Conservation (phyloP, 2,113 vertebrate species). For the Cryptomyrus ogoouensis region DNA sequence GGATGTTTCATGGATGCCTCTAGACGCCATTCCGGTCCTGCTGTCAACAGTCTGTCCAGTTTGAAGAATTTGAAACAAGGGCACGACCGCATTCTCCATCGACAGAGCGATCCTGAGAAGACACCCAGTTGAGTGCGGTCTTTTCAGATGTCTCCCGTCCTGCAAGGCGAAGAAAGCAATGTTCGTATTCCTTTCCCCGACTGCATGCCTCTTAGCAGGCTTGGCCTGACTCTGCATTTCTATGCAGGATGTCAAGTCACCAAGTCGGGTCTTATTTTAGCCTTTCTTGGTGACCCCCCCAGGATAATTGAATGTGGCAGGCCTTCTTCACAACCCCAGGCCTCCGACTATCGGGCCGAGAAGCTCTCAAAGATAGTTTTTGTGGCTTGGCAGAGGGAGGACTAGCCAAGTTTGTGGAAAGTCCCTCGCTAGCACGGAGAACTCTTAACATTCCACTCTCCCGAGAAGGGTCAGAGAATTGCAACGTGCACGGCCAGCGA, state of each 20-base stretch:
- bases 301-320: constrained; percentile 17
- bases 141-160: not conserved
- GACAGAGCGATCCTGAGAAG: not conserved
- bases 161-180: not conserved
- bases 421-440: not conserved
- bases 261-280: constrained; percentile 16
- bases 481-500: not conserved
- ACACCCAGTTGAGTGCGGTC: not conserved
- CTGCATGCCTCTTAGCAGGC: not conserved
- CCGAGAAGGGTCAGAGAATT: not conserved
- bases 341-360: constrained; percentile 2
- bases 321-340: constrained; percentile 14
- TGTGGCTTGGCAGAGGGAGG: constrained; percentile 2
- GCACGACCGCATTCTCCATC: not conserved
- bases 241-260: not conserved
- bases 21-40: not conserved
- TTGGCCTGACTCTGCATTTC: constrained; percentile 9
- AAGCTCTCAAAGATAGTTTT: constrained; percentile 15
- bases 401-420: constrained; percentile 4
- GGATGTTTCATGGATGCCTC: not conserved
- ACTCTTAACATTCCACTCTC: not conserved
- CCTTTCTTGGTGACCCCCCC: constrained; percentile 10
- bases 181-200: not conserved
- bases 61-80: not conserved
- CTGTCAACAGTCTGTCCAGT: not conserved